A percentile compares a stretch with the other conserved stretches of the same genome.
These are phyloP conservation scores for Strigops habroptila DNA, from an alignment of 2,113 vertebrate species.

Conservation along the genomic window DNA sequence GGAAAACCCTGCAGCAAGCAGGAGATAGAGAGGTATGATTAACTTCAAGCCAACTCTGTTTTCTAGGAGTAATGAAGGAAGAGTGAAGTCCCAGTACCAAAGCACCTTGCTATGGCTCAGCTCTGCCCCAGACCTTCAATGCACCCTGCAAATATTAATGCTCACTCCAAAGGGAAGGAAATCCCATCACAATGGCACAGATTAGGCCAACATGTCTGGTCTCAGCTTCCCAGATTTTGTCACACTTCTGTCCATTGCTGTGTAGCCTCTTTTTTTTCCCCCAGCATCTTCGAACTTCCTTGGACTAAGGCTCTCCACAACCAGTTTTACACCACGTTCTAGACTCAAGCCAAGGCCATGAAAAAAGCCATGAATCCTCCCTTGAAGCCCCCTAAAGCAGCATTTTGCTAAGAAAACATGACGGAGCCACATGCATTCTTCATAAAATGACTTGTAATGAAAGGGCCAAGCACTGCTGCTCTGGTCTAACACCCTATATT, in stretches of 20 bases:
- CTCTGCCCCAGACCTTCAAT: background rate
- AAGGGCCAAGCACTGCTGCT: background rate
- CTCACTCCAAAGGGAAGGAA: background rate
- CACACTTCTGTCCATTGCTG: background rate
- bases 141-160: background rate
- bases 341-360: background rate
- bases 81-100: background rate
- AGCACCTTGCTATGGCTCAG: background rate
- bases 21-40: background rate
- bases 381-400: background rate
- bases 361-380: background rate
- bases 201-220: background rate
- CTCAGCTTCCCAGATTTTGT: background rate
- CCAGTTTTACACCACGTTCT: background rate
- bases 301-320: background rate
- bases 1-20: background rate
- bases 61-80: background rate
- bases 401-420: background rate
- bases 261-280: background rate
- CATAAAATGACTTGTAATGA: background rate
- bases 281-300: background rate
- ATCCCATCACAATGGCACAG: background rate
- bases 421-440: accelerated
- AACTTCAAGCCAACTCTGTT: background rate
- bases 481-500: accelerated